These are phyloP conservation scores for Diachasmimorpha longicaudata DNA, from an alignment of 1,140 invertebrate genomes.

Conservation along the genomic window DNA sequence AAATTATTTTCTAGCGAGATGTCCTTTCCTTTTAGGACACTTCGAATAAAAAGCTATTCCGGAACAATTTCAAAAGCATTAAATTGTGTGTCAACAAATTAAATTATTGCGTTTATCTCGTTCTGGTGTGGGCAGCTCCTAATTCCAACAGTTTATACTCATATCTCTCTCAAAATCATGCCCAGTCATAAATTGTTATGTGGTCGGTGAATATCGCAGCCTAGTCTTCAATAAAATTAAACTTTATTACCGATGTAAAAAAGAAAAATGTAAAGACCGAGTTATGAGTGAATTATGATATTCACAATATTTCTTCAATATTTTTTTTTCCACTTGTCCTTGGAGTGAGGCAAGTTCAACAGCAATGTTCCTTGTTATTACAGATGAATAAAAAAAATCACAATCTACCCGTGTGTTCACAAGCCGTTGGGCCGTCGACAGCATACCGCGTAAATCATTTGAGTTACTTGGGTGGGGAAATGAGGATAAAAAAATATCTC, in stretches of 20 bases:
- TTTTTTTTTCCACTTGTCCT: neutral
- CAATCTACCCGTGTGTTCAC: neutral
- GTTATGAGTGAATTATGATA: neutral
- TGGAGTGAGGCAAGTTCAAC: neutral
- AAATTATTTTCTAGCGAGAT: too few species aligned
- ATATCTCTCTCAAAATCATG: too few species aligned
- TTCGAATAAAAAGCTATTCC: too few species aligned
- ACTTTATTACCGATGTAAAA: neutral
- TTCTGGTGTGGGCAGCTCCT: too few species aligned
- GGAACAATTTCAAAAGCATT: too few species aligned
- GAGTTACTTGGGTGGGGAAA: constrained; percentile 2
- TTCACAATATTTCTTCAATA: neutral
- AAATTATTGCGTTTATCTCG: too few species aligned
- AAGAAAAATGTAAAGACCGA: neutral
- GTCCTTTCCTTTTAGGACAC: too few species aligned
- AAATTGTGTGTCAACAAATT: too few species aligned
- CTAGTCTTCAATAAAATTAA: neutral
- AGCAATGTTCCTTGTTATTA: constrained; percentile 11
- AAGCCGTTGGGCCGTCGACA: neutral
- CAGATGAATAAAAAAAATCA: constrained; percentile 2
- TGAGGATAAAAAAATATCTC: constrained; percentile 11
- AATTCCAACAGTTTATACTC: too few species aligned
- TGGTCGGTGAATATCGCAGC: neutral
- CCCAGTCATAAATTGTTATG: neutral
- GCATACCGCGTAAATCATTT: constrained; percentile 19